Evolutionary conservation across 2,888 invertebrate genomes (phyloP).

Genomic region (Tryphoninae sp.): DNA sequence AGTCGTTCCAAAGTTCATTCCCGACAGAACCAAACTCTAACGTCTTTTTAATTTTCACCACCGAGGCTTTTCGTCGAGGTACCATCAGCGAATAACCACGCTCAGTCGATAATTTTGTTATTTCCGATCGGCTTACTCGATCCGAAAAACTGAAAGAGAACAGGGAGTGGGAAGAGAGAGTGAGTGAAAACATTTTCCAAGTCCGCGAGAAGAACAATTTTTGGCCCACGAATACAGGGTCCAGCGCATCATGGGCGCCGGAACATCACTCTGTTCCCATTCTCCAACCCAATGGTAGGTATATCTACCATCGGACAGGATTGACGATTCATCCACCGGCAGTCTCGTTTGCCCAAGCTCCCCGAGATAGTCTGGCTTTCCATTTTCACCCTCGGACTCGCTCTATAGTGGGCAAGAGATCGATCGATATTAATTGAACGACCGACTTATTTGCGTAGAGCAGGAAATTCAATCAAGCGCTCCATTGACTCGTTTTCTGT

Average conservation of each 20-base stretch:
- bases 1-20: neutral
- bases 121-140: constrained; percentile 43
- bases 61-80: neutral
- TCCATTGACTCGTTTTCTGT: constrained; percentile 62
- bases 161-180: neutral
- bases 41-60: neutral
- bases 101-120: constrained; percentile 16
- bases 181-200: constrained; percentile 27
- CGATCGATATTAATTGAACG: constrained; percentile 66
- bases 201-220: constrained; percentile 41
- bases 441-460: constrained; percentile 65
- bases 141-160: neutral
- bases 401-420: constrained; percentile 32
- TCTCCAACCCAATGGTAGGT: constrained; percentile 16
- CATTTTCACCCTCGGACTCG: constrained; percentile 22
- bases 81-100: neutral
- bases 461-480: constrained; percentile 68
- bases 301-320: constrained; percentile 28
- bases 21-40: neutral
- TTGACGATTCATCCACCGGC: constrained; percentile 34
- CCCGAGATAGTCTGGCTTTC: constrained; percentile 18
- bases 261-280: constrained; percentile 25
- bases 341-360: constrained; percentile 27
- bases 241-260: constrained; percentile 29
- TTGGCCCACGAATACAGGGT: constrained; percentile 48